phyloP scores from a whole-genome alignment of 2,797 vertebrate genomes.

The Oophaga sylvatica region DNA sequence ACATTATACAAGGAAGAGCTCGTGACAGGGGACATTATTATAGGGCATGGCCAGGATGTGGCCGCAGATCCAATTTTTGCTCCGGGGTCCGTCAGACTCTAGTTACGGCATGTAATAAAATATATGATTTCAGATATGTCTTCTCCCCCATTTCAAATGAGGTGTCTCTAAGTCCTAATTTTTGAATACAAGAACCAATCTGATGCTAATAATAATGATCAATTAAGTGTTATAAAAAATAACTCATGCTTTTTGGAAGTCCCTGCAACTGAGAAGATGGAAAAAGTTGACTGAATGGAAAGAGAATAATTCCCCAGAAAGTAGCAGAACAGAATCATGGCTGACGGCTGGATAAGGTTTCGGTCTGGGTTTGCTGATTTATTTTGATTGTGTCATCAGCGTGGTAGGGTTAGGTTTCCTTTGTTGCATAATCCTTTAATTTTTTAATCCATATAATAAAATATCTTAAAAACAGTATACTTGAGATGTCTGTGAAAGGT shows the following conservation, averaged over 20 bases:
- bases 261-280: slow-evolving; percentile 2
- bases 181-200: neutral
- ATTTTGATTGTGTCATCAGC: slow-evolving; percentile 41
- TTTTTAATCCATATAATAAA: slow-evolving; percentile 54
- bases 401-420: slow-evolving; percentile 47
- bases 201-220: neutral
- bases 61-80: too few relatives aligned
- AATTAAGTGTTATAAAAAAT: neutral
- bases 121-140: neutral
- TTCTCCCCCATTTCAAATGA: neutral
- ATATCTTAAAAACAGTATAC: slow-evolving; percentile 52
- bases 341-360: slow-evolving; percentile 42
- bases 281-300: neutral
- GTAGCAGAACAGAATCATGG: neutral
- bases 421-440: slow-evolving; percentile 53
- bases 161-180: neutral
- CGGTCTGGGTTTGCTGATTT: slow-evolving; percentile 39
- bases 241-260: neutral
- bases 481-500: slow-evolving; percentile 29
- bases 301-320: neutral
- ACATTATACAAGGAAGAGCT: too few relatives aligned
- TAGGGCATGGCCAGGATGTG: too few relatives aligned
- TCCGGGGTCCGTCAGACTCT: too few relatives aligned
- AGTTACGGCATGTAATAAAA: too few relatives aligned
- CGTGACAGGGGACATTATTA: too few relatives aligned